Conservation (phyloP, 2,797 vertebrate genomes). For the Paramormyrops hopkinsi region DNA sequence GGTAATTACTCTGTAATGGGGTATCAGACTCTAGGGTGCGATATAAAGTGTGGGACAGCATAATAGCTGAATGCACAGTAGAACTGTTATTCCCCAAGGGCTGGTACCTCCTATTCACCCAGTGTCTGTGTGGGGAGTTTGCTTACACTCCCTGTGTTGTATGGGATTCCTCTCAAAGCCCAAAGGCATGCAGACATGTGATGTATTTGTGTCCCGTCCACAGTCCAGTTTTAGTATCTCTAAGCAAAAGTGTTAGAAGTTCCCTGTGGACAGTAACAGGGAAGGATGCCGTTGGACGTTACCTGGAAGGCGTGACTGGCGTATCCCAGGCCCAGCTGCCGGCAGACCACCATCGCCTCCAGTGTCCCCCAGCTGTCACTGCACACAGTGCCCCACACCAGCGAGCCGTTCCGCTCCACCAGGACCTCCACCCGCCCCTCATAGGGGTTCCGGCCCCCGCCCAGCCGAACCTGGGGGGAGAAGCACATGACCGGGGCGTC, state of each 20-base stretch:
- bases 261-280: neutral
- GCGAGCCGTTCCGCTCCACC: slow-evolving; percentile 60
- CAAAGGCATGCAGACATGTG: neutral
- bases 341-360: slow-evolving; percentile 80
- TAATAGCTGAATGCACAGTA: neutral
- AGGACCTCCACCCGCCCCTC: slow-evolving; percentile 79
- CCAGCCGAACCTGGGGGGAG: slow-evolving; percentile 63
- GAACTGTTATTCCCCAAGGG: neutral
- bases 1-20: neutral
- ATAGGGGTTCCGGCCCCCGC: slow-evolving; percentile 64
- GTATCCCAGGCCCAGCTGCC: slow-evolving; percentile 74
- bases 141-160: neutral
- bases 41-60: neutral
- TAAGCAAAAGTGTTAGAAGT: neutral
- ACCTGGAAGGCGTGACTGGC: slow-evolving; percentile 78
- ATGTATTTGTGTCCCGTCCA: neutral
- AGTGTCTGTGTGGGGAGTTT: neutral
- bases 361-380: slow-evolving; percentile 70
- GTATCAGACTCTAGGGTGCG: neutral
- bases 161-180: neutral
- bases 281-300: neutral
- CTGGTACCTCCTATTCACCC: neutral
- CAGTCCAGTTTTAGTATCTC: neutral
- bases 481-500: neutral
- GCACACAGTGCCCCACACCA: slow-evolving; percentile 72